phyloP scores from a whole-genome alignment of 2,797 vertebrate species.

The Sphaeramia orbicularis region DNA sequence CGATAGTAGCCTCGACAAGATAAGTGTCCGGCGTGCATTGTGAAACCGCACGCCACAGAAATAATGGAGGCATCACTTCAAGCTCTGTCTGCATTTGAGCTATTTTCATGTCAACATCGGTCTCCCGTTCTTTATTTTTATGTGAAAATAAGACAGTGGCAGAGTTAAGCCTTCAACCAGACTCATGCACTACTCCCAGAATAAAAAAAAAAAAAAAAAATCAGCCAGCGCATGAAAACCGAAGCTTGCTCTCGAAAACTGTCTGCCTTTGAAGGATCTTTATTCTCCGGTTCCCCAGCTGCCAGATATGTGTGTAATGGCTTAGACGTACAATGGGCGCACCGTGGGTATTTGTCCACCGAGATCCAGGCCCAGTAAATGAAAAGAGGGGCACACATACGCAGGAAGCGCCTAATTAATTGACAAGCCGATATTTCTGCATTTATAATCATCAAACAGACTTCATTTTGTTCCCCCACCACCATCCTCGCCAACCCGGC shows the following conservation, averaged over 20 bases:
- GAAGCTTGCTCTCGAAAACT: conserved; percentile 66
- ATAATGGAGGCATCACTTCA: conserved; percentile 64
- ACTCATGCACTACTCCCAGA: conserved; percentile 50
- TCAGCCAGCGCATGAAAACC: conserved; percentile 45
- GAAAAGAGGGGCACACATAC: conserved; percentile 63
- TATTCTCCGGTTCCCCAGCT: conserved; percentile 59
- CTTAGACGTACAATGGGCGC: conserved; percentile 72
- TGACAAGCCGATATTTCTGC: conserved; percentile 82
- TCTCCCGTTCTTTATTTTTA: conserved; percentile 57
- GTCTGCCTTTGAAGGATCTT: conserved; percentile 74
- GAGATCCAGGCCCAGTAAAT: conserved; percentile 71
- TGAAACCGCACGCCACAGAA: conserved; percentile 40
- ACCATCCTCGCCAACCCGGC: conserved; percentile 70
- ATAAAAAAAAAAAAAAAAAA: conserved; percentile 22
- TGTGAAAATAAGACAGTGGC: conserved; percentile 46
- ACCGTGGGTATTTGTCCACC: conserved; percentile 70
- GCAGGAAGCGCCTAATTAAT: conserved; percentile 85
- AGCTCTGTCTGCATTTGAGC: conserved; percentile 51
- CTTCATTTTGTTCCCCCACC: conserved; percentile 82
- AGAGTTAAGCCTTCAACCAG: conserved; percentile 59
- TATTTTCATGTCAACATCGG: conserved; percentile 55
- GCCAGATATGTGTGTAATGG: conserved; percentile 56
- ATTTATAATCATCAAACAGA: conserved; percentile 86
- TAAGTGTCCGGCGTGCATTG: conserved; percentile 23
- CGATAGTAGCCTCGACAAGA: conserved; percentile 40